These are phyloP conservation scores for Lipophrys pholis DNA, from an alignment of 2,113 vertebrate genomes.

Conservation along the genomic window DNA sequence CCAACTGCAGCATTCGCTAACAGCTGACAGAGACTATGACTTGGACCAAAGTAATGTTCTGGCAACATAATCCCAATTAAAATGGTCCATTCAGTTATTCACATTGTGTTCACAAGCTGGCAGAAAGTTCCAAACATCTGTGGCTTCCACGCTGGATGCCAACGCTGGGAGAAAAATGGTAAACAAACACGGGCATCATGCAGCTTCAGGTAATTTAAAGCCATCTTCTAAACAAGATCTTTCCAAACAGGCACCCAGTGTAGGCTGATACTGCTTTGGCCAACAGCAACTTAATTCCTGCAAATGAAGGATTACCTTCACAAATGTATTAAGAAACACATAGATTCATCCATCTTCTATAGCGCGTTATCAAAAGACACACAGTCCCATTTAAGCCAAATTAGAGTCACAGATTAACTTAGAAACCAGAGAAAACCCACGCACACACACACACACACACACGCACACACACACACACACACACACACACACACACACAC, in stretches of 20 bases:
- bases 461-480: no score
- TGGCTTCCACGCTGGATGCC: conserved; percentile 32
- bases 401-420: no score
- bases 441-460: no score
- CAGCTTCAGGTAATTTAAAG: conserved; percentile 13
- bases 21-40: conserved; percentile 42
- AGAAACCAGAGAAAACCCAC: no score
- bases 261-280: background rate
- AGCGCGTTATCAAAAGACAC: no score
- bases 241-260: background rate
- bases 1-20: conserved; percentile 14
- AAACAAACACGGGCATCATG: conserved; percentile 41
- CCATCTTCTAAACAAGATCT: background rate
- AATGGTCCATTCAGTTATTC: conserved; percentile 23
- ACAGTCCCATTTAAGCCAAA: no score
- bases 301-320: background rate
- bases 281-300: background rate
- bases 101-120: conserved; percentile 45
- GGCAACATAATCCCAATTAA: conserved; percentile 46
- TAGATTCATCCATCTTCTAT: no score
- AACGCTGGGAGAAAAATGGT: conserved; percentile 42
- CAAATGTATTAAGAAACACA: background rate
- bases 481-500: no score
- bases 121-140: conserved; percentile 62
- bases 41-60: conserved; percentile 35